These are phyloP conservation scores for Eristalinus aeneus DNA, from an alignment of 2,888 invertebrate species.

Conservation along the genomic window DNA sequence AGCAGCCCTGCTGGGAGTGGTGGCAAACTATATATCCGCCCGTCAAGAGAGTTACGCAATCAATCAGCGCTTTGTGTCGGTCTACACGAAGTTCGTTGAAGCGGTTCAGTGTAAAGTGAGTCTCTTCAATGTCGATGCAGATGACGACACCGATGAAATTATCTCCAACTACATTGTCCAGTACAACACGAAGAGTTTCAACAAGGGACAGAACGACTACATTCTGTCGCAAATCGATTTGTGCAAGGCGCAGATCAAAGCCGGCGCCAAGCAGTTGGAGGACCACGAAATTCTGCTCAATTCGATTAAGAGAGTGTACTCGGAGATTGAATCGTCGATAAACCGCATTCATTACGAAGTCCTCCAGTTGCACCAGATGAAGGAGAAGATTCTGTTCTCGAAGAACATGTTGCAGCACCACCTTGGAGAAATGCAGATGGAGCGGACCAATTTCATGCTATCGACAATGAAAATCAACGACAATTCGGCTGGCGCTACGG, in stretches of 20 bases:
- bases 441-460: slow-evolving; percentile 74
- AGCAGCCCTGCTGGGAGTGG: slow-evolving; percentile 75
- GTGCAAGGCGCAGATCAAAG: slow-evolving; percentile 74
- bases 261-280: slow-evolving; percentile 74
- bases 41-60: slow-evolving; percentile 73
- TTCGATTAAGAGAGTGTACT: slow-evolving; percentile 77
- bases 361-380: slow-evolving; percentile 77
- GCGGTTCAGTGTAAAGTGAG: slow-evolving; percentile 76
- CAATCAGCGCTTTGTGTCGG: slow-evolving; percentile 74
- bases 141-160: slow-evolving; percentile 75
- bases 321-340: slow-evolving; percentile 75
- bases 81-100: slow-evolving; percentile 75
- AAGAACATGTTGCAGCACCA: slow-evolving; percentile 76
- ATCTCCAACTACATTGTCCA: slow-evolving; percentile 78
- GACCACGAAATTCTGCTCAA: slow-evolving; percentile 77
- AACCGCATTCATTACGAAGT: slow-evolving; percentile 78
- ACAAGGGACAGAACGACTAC: slow-evolving; percentile 76
- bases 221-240: slow-evolving; percentile 76
- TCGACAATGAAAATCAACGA: slow-evolving; percentile 74
- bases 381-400: slow-evolving; percentile 79
- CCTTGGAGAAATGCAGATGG: slow-evolving; percentile 75
- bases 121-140: slow-evolving; percentile 74
- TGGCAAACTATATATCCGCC: slow-evolving; percentile 74
- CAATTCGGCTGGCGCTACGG: slow-evolving; percentile 47
- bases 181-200: slow-evolving; percentile 76